Conservation (phyloP, 2,888 invertebrate species). For the Agonopterix alstromeriana region DNA sequence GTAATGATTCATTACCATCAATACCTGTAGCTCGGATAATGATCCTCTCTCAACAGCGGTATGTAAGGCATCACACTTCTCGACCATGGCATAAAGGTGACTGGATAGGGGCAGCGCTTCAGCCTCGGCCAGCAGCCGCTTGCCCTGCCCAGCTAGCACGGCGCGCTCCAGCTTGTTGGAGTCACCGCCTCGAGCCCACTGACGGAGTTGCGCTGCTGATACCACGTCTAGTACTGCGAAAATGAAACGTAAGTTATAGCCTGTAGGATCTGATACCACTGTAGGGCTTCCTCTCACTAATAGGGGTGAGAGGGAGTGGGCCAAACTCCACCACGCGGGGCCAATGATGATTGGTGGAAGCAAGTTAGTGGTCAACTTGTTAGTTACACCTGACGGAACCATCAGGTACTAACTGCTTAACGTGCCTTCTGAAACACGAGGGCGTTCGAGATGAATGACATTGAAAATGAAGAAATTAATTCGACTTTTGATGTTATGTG, state of each 20-base stretch:
- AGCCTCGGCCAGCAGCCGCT: conserved; percentile 49
- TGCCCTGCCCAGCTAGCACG: conserved; percentile 62
- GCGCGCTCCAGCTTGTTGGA: conserved; percentile 62
- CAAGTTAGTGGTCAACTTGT: too few species aligned
- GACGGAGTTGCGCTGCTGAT: conserved; percentile 51
- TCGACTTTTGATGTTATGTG: too few species aligned
- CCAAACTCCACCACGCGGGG: too few species aligned
- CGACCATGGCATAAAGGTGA: conserved; percentile 79
- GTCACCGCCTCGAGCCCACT: conserved; percentile 54
- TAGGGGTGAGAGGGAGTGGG: too few species aligned
- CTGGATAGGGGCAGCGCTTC: conserved; percentile 43
- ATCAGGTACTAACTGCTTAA: too few species aligned
- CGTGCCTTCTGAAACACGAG: too few species aligned
- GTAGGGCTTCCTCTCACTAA: too few species aligned
- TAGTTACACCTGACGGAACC: too few species aligned
- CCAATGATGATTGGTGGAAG: too few species aligned
- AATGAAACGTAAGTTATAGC: background rate
- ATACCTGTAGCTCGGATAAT: conserved; percentile 79
- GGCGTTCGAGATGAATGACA: too few species aligned
- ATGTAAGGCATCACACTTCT: conserved; percentile 86
- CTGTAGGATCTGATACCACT: too few species aligned
- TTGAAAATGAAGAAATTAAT: too few species aligned
- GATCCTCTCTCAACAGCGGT: conserved; percentile 85
- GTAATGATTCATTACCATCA: conserved; percentile 24
- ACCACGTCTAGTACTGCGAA: conserved; percentile 45